Conservation (phyloP, 2,888 invertebrate species). For the Himalopsyche kuldschensis region DNA sequence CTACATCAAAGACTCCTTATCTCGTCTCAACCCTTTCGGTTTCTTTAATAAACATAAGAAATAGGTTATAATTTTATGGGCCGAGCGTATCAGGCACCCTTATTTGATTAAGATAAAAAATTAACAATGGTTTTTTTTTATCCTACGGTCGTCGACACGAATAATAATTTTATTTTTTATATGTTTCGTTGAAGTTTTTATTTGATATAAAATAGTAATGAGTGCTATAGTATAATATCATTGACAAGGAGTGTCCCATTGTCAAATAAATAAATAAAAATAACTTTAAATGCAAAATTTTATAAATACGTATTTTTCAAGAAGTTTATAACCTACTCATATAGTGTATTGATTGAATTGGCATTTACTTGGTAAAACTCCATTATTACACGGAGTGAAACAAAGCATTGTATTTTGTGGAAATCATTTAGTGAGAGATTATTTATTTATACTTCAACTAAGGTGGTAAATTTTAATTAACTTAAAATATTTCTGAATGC, state of each 20-base stretch:
- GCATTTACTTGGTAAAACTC: no score
- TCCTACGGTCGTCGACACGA: constrained; percentile 3
- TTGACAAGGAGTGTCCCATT: neutral
- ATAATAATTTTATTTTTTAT: neutral
- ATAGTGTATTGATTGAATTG: no score
- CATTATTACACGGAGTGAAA: no score
- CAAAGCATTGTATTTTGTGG: no score
- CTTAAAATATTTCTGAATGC: no score
- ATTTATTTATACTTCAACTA: no score
- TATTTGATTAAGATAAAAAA: constrained; percentile 32
- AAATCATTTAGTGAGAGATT: no score
- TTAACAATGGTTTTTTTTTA: constrained; percentile 2
- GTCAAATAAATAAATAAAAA: no score
- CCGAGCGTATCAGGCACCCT: constrained; percentile 23
- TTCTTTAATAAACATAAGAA: constrained; percentile 29
- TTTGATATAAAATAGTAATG: neutral
- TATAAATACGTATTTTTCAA: no score
- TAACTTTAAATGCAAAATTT: no score
- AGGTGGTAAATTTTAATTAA: no score
- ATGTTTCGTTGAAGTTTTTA: neutral
- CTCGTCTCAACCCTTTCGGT: constrained; percentile 34
- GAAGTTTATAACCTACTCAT: no score
- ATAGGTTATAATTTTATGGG: constrained; percentile 26
- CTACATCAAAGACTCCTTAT: constrained; percentile 15
- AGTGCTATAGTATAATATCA: neutral